Evolutionary conservation across 2,888 invertebrate species (phyloP).

Genomic region (Tenthredo amoena): DNA sequence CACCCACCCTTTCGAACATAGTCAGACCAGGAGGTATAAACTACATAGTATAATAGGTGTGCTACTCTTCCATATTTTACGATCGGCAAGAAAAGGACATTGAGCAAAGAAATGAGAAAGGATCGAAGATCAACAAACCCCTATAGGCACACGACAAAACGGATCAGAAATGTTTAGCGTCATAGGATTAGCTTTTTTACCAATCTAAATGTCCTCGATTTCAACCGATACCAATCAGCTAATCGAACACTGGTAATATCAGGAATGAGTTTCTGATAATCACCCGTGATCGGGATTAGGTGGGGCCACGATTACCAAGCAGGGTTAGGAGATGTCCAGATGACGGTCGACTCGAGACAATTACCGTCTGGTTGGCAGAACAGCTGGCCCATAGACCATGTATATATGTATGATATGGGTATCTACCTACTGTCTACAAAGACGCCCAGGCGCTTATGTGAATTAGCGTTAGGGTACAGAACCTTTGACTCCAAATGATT

Average conservation of each 20-base stretch:
- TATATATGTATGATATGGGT: neutral
- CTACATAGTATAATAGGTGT: slow-evolving; percentile 34
- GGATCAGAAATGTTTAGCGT: neutral
- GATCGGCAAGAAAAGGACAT: neutral
- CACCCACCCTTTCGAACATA: slow-evolving; percentile 26
- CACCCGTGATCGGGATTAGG: neutral
- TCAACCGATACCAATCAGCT: neutral
- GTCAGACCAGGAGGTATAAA: slow-evolving; percentile 43
- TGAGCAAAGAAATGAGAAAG: neutral
- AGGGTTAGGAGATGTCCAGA: slow-evolving; percentile 37
- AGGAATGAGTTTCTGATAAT: slow-evolving; percentile 33
- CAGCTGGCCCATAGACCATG: slow-evolving; percentile 37
- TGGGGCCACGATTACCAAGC: slow-evolving; percentile 39
- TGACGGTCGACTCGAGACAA: slow-evolving; percentile 43
- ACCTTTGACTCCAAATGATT: slow-evolving; percentile 8
- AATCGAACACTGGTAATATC: neutral
- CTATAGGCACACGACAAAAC: neutral
- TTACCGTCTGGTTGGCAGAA: slow-evolving; percentile 44
- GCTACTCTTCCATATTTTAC: slow-evolving; percentile 26
- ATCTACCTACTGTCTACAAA: neutral
- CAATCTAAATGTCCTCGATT: neutral
- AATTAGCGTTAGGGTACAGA: slow-evolving; percentile 3
- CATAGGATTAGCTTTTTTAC: neutral
- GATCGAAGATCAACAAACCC: neutral
- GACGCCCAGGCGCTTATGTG: neutral